Evolutionary conservation across 2,113 vertebrate genomes (phyloP).

Genomic region (Laterallus jamaicensis): DNA sequence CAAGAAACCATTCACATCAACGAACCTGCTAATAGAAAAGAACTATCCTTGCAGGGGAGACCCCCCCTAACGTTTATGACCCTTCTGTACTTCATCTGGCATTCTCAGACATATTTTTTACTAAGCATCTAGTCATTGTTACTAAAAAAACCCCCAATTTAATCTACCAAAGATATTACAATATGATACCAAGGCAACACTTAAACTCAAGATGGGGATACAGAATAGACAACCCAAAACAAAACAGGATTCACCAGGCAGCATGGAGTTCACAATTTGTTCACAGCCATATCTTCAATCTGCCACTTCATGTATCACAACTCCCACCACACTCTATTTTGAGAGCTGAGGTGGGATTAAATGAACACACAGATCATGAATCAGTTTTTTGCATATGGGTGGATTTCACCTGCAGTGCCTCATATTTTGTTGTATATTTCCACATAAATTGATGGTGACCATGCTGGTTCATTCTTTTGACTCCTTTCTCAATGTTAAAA

Average conservation of each 20-base stretch:
- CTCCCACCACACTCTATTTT: conserved; percentile 50
- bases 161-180: neutral
- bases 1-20: neutral
- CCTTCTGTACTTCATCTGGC: neutral
- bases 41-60: neutral
- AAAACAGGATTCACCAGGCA: conserved; percentile 40
- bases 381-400: conserved; percentile 30
- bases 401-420: conserved; percentile 40
- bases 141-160: neutral
- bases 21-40: neutral
- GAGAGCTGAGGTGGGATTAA: conserved; percentile 50
- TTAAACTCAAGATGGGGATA: neutral
- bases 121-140: neutral
- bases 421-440: neutral
- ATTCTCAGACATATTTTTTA: neutral
- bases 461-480: neutral
- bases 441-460: neutral
- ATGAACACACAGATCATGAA: conserved; percentile 51
- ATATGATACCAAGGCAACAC: neutral
- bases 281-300: conserved; percentile 56
- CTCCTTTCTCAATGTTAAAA: neutral
- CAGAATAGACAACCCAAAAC: conserved; percentile 6
- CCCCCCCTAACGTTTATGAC: neutral
- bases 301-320: conserved; percentile 60
- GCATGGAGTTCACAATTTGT: conserved; percentile 37